Evolutionary conservation across 2,888 invertebrate genomes (phyloP).

Genomic region (Tetragonisca angustula): DNA sequence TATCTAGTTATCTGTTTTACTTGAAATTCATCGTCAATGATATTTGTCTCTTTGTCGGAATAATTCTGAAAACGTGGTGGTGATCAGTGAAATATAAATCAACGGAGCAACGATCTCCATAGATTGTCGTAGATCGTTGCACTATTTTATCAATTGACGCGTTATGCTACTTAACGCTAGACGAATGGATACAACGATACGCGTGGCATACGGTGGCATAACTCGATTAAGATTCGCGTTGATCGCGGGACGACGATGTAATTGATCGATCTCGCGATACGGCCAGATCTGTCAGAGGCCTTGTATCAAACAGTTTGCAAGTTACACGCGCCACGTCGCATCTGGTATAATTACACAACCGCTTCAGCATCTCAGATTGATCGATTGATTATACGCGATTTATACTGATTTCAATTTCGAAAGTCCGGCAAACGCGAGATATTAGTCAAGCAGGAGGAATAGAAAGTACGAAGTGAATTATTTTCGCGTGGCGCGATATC

Average conservation of each 20-base stretch:
- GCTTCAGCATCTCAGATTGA: constrained; percentile 30
- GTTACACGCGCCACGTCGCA: constrained; percentile 25
- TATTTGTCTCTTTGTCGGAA: too few relatives aligned
- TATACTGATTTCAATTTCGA: constrained; percentile 47
- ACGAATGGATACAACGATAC: constrained; percentile 13
- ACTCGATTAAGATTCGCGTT: constrained; percentile 29
- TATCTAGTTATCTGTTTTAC: too few relatives aligned
- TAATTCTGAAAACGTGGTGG: too few relatives aligned
- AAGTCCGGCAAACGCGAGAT: constrained; percentile 38
- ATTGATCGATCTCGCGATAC: constrained; percentile 62
- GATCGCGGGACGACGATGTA: constrained; percentile 31
- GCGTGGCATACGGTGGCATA: constrained; percentile 3
- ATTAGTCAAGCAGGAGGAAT: constrained; percentile 21
- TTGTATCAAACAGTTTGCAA: constrained; percentile 3
- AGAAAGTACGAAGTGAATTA: constrained; percentile 53
- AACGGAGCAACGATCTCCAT: neutral
- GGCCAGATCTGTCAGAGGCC: constrained; percentile 14
- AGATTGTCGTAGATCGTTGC: neutral
- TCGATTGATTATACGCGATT: constrained; percentile 43
- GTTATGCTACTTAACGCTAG: neutral
- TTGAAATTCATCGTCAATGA: too few relatives aligned
- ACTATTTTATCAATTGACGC: neutral
- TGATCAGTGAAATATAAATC: too few relatives aligned
- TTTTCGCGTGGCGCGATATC: constrained; percentile 8
- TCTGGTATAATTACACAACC: constrained; percentile 46